phyloP scores from a whole-genome alignment of 2,797 vertebrate genomes.

The Alcedo atthis region DNA sequence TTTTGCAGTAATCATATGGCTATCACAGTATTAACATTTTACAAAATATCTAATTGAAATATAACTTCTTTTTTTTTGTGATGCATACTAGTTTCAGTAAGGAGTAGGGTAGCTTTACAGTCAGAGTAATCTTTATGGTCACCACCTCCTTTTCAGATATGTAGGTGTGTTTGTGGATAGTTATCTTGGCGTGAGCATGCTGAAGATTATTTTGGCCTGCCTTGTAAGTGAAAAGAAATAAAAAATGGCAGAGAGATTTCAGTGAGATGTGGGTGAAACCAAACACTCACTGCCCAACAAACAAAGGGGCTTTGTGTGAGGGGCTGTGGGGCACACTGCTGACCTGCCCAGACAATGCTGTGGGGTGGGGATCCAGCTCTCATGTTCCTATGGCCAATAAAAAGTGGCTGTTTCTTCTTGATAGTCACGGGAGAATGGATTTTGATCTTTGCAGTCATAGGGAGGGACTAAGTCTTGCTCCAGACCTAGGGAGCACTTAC shows the following conservation, averaged over 20 bases:
- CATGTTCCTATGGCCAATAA: not conserved
- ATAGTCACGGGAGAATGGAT: not conserved
- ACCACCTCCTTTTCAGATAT: not conserved
- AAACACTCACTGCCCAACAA: not conserved
- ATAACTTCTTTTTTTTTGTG: not conserved
- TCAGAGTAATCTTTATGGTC: not conserved
- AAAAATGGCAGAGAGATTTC: not conserved
- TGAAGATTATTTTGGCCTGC: not conserved
- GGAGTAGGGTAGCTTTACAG: not conserved
- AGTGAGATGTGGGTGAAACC: not conserved
- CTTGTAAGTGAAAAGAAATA: not conserved
- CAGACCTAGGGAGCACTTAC: not conserved
- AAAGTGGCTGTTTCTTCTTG: not conserved
- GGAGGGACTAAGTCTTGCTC: not conserved
- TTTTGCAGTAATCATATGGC: not conserved
- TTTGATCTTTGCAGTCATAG: not conserved
- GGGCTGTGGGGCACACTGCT: fast-evolving
- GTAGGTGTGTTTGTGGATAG: not conserved
- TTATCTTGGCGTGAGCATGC: not conserved
- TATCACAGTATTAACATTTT: not conserved
- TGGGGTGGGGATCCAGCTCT: not conserved
- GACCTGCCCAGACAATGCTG: not conserved
- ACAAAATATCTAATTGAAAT: not conserved
- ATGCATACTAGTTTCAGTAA: not conserved
- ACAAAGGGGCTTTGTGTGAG: not conserved